phyloP scores from a whole-genome alignment of 2,888 invertebrate species.

The Choristoneura rosaceana region DNA sequence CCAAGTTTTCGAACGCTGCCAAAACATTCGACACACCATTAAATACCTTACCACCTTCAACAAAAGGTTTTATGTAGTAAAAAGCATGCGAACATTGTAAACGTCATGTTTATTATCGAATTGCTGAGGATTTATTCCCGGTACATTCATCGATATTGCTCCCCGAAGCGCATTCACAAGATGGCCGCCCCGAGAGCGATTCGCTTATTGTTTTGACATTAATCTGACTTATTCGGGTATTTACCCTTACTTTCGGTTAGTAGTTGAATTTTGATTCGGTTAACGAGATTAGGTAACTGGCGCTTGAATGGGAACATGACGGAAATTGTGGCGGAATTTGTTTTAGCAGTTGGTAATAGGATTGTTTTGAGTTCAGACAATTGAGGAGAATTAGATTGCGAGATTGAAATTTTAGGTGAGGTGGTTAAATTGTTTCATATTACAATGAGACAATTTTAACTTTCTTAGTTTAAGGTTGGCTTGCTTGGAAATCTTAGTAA shows the following conservation, averaged over 20 bases:
- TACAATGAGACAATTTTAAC: too few species aligned
- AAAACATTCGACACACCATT: background rate
- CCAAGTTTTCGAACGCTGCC: background rate
- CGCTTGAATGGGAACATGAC: slow-evolving; percentile 43
- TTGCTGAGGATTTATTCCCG: slow-evolving; percentile 10
- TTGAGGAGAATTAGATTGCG: background rate
- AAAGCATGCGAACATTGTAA: background rate
- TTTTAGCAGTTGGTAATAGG: slow-evolving; percentile 10
- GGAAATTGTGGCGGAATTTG: slow-evolving; percentile 48
- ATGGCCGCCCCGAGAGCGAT: background rate
- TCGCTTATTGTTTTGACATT: slow-evolving; percentile 26
- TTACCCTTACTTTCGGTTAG: slow-evolving; percentile 1
- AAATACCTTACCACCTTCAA: background rate
- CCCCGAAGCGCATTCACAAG: slow-evolving; percentile 7
- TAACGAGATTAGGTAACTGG: slow-evolving; percentile 46
- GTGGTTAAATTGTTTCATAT: background rate
- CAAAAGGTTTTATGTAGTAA: background rate
- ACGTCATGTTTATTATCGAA: slow-evolving; percentile 19
- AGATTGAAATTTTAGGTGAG: background rate
- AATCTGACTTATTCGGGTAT: slow-evolving; percentile 12
- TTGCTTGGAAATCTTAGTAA: too few species aligned
- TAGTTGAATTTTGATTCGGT: slow-evolving; percentile 41
- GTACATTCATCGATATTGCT: slow-evolving; percentile 10
- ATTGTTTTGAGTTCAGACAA: slow-evolving; percentile 18
- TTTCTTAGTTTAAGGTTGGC: too few species aligned